A percentile compares a stretch with the other conserved stretches of the same genome.
Evolutionary conservation across 1,140 invertebrate genomes (phyloP).

Genomic region (Scaptodrosophila lebanonensis): DNA sequence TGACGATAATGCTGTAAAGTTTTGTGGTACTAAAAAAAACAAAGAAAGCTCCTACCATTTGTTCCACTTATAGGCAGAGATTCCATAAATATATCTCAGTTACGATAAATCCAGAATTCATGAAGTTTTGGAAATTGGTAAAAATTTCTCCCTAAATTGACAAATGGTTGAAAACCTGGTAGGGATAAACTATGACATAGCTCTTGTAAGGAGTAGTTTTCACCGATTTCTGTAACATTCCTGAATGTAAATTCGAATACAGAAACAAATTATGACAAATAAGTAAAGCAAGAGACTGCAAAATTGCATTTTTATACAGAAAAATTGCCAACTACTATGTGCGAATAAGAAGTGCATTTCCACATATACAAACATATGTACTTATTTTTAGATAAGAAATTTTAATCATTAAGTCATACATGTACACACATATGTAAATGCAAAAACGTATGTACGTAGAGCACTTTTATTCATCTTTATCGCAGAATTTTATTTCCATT

Average conservation of each 20-base stretch:
- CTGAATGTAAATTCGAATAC: conserved; percentile 44
- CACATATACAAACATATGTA: conserved; percentile 35
- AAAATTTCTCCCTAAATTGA: too few relatives aligned
- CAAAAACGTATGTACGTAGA: conserved; percentile 39
- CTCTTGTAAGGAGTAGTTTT: too few relatives aligned
- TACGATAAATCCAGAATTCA: too few relatives aligned
- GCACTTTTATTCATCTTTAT: conserved; percentile 36
- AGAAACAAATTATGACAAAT: conserved; percentile 69
- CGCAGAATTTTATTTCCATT: conserved; percentile 37
- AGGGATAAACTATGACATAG: too few relatives aligned
- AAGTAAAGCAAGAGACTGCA: conserved; percentile 64
- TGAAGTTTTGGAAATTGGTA: too few relatives aligned
- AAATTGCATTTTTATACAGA: conserved; percentile 58
- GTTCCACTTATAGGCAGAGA: too few relatives aligned
- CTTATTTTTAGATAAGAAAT: conserved; percentile 48
- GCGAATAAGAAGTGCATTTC: too few relatives aligned
- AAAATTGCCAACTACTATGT: conserved; percentile 46
- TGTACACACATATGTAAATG: conserved; percentile 17
- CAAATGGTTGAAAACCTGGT: too few relatives aligned
- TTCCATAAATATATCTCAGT: too few relatives aligned
- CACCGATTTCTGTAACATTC: too few relatives aligned
- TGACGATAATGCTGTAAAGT: conserved; percentile 30
- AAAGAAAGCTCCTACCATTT: conserved; percentile 10
- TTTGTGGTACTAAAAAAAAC: conserved; percentile 18
- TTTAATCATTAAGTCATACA: conserved; percentile 36